Evolutionary conservation across 2,113 vertebrate genomes (phyloP), one percentile per base, ranked within the genome.

Genomic region (Triplophysa tibetana): DNA sequence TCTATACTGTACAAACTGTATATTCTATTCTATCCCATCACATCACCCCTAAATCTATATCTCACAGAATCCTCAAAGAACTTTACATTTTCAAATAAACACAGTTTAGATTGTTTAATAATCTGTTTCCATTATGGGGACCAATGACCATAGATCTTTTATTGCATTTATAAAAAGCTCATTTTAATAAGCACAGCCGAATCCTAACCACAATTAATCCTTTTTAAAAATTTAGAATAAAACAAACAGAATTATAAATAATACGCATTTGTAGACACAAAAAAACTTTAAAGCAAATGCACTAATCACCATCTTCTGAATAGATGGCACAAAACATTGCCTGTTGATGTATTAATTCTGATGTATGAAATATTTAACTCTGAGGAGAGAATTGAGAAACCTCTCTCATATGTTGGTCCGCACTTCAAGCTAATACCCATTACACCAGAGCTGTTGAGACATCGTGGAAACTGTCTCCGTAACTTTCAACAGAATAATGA

Each of bases 331-430:
- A 61, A 43, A 43, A 60, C 43, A 43, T 24, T 24, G 58, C 41
- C 70, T 60, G 9, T 60, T 43, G 70, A 60, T 43, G 24, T 2
- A 61, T 14, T 38, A 41, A 58, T 58, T 4, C 29, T 38, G 12
- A 50, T 58, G 8, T 38, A 33, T 60, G n/a, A 43, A 24, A 74
- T 60, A 24, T 61, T 23, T 74, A 73, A 73, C 54, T 9, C 54
- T 43, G 14, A 60, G 17, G 10, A 70, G 5, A 38, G 70, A 9
- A 60, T 43, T 41, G 13, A 17, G 54, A 21, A 58, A 58, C 54
- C n/a, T 58, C 54, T 58, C 9, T 58, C 8, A 21, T 8, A 33
- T 60, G n/a, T 60, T 43, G 24, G n/a, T 61, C 33, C 58, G 19
- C 13, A 21, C 7, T 58, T 73, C n/a, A n/a, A 58, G 54, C n/a